A percentile compares a stretch with the other conserved stretches of the same genome.
These are phyloP conservation scores for Apostichopus parvimensis DNA, from an alignment of 35 echinoderm and acorn worm genomes.

Conservation along the genomic window DNA sequence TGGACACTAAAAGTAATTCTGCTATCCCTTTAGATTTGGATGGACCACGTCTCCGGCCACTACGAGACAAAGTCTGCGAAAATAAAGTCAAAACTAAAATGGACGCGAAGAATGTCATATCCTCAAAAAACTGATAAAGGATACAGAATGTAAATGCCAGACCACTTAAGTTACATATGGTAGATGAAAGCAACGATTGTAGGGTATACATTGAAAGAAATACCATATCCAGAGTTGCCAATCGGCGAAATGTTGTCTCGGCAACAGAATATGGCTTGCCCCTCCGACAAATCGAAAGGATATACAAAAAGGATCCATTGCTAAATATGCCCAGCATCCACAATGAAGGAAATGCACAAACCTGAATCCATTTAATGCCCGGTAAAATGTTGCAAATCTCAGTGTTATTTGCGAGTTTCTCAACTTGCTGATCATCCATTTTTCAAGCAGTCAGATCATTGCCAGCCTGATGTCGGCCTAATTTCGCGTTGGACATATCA, in stretches of 20 bases:
- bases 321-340: neutral
- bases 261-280: neutral
- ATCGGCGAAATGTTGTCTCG: neutral
- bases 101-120: neutral
- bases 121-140: neutral
- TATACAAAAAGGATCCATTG: neutral
- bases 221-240: neutral
- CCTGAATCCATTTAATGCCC: neutral
- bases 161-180: neutral
- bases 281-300: neutral
- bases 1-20: neutral
- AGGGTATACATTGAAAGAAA: neutral
- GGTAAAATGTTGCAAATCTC: neutral
- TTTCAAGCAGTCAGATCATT: too few species aligned
- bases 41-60: neutral
- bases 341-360: neutral
- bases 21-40: neutral
- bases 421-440: too few species aligned
- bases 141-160: neutral
- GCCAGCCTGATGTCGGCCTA: too few species aligned
- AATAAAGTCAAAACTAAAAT: neutral
- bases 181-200: neutral
- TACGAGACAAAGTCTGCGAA: neutral
- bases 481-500: too few species aligned
- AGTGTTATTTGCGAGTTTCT: too few species aligned